Conservation (phyloP, 1,140 invertebrate genomes). For the Argopecten irradians region DNA sequence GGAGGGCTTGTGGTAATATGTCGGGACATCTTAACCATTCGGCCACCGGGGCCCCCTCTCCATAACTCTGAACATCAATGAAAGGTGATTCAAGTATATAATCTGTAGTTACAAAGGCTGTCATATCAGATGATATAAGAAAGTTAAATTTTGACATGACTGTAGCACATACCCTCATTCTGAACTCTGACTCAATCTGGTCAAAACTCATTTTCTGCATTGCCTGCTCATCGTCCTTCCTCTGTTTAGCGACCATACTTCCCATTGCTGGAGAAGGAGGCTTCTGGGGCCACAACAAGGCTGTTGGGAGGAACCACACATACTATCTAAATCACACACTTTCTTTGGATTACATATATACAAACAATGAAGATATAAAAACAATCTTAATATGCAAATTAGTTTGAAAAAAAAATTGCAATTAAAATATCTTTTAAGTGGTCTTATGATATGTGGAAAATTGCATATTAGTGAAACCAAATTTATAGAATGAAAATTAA, state of each 20-base stretch:
- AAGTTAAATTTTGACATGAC: neutral
- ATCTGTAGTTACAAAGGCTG: no score
- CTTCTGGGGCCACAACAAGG: conserved; percentile 64
- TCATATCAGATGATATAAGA: no score
- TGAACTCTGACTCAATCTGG: conserved; percentile 71
- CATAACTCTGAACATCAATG: no score
- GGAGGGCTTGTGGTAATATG: no score
- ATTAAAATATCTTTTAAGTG: neutral
- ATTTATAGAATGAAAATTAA: no score
- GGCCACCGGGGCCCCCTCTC: no score
- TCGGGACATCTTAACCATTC: no score
- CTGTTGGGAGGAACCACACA: conserved; percentile 52
- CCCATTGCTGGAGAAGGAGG: conserved; percentile 36
- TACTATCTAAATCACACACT: neutral
- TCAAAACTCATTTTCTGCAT: conserved; percentile 66
- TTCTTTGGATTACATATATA: neutral
- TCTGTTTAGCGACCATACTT: conserved; percentile 55
- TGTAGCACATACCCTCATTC: conserved; percentile 62
- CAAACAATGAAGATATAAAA: neutral
- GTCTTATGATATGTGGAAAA: neutral
- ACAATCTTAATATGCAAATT: neutral
- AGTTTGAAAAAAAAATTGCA: neutral
- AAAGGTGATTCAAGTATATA: no score
- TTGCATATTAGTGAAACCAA: neutral
- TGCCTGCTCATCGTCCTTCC: conserved; percentile 63